Conservation (phyloP, 2,113 vertebrate species). For the Turnix velox region DNA sequence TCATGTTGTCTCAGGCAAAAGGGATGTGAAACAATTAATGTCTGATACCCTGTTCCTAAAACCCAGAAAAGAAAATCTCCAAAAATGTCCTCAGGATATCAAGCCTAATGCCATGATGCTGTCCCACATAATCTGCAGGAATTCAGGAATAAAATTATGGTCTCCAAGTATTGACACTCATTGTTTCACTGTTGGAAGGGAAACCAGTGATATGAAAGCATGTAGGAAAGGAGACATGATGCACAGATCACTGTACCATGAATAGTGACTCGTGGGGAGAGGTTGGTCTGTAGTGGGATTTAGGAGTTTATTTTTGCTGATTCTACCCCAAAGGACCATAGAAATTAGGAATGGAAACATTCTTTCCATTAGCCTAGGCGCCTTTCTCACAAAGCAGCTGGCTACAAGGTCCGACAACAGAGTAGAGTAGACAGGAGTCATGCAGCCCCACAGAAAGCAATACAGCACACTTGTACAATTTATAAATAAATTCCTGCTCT, state of each 20-base stretch:
- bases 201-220: not conserved
- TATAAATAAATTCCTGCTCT: not conserved
- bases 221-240: not conserved
- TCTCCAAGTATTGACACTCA: not conserved
- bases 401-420: not conserved
- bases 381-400: slow-evolving; percentile 33
- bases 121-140: not conserved
- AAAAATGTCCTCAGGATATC: not conserved
- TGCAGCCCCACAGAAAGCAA: not conserved
- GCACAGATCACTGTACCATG: not conserved
- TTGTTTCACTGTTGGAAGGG: not conserved
- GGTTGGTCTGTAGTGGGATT: not conserved
- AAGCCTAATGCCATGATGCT: not conserved
- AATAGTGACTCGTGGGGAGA: not conserved
- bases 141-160: not conserved
- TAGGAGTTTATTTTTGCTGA: slow-evolving; percentile 29
- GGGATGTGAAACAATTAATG: not conserved
- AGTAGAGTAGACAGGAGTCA: not conserved
- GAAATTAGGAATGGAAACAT: slow-evolving; percentile 43
- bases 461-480: not conserved
- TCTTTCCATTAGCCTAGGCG: slow-evolving; percentile 42
- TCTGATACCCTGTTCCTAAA: not conserved
- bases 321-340: slow-evolving; percentile 44
- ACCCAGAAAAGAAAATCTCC: not conserved
- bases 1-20: not conserved